Percentiles rank a stretch among this genome's conserved stretches.
phyloP scores from a whole-genome alignment of 2,888 invertebrate genomes.

The Ichneumon xanthorius region DNA sequence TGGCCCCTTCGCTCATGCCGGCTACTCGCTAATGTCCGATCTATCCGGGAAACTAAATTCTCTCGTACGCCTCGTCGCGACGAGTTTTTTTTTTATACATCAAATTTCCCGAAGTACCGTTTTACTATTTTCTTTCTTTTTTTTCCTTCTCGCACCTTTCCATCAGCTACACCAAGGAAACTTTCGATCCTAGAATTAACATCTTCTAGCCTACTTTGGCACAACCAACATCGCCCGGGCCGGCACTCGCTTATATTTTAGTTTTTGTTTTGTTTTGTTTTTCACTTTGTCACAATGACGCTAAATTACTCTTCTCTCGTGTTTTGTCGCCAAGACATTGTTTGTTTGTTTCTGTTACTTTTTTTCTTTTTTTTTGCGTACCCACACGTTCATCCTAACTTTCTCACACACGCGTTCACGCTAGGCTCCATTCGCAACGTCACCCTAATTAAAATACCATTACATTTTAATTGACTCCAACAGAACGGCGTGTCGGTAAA shows the following conservation, averaged over 20 bases:
- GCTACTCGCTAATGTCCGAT: constrained; percentile 76
- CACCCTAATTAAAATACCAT: constrained; percentile 75
- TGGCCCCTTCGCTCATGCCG: constrained; percentile 85
- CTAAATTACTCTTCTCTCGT: constrained; percentile 55
- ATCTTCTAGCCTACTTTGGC: constrained; percentile 83
- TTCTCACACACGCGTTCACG: constrained; percentile 66
- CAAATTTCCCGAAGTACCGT: constrained; percentile 6
- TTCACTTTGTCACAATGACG: constrained; percentile 35
- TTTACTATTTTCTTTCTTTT: constrained; percentile 19
- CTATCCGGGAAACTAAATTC: constrained; percentile 7
- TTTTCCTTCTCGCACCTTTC: background rate
- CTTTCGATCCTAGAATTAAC: constrained; percentile 68
- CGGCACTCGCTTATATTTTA: constrained; percentile 83
- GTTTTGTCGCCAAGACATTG: constrained; percentile 48
- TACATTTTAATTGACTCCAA: constrained; percentile 84
- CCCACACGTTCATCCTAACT: constrained; percentile 52
- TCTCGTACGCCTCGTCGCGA: background rate
- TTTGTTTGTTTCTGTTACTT: constrained; percentile 43
- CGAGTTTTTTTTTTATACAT: background rate
- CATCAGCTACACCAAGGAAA: constrained; percentile 42
- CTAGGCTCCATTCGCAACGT: constrained; percentile 69
- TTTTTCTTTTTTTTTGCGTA: constrained; percentile 23
- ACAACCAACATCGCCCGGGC: constrained; percentile 80
- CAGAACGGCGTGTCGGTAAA: constrained; percentile 79
- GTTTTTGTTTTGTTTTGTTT: constrained; percentile 61